Base-by-base conservation (phyloP, 2,797 vertebrate species). In the Dipus sagitta region DNA sequence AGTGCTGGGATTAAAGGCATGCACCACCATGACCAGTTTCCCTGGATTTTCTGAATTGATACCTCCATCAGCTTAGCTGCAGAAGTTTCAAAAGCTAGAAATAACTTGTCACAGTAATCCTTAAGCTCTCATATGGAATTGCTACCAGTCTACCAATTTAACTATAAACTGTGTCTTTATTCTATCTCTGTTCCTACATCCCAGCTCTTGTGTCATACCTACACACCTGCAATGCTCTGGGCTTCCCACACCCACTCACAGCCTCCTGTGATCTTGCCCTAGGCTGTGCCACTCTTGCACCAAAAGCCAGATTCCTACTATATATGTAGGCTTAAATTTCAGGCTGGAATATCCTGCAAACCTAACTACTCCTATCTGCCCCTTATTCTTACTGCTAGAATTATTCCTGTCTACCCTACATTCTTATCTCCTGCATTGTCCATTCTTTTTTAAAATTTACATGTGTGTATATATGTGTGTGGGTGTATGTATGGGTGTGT, bases 121-220 rank as follows among this genome's bases (percentile, higher is more conserved):
- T n/a, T 80, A 84, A 79, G 6, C 62, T 34, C 28, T 91, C 64
- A 24, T 42, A 10, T 47, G n/a, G 74, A 42, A 71, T n/a, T 38
- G 4, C 52, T 10, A 30, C 72, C 58, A 21, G 23, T 86, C 65
- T 88, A 0, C 60, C 58, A 54, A n/a, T 68, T 93, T 65, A 78
- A 38, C 60, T 70, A 20, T 64, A 47, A 28, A 87, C 7, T 24
- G 23, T 67, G 9, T 85, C 28, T 83, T 88, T 47, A 21, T 32
- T 62, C 42, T 54, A 60, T 67, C 65, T 67, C 65, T 28, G 26
- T 75, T 34, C 34, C 34, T 58, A 4, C 28, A 10, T 79, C 28
- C 0, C 0, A 60, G 84, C 18, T n/a, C 21, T 30, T 1, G n/a
- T 21, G 28, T 26, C 2, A 1, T n/a, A n/a, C 34, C 47, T 64